A percentile compares a stretch with the other conserved stretches of the same genome.
Conservation (phyloP, 1,140 invertebrate species). For the Eupristina koningsbergeri region DNA sequence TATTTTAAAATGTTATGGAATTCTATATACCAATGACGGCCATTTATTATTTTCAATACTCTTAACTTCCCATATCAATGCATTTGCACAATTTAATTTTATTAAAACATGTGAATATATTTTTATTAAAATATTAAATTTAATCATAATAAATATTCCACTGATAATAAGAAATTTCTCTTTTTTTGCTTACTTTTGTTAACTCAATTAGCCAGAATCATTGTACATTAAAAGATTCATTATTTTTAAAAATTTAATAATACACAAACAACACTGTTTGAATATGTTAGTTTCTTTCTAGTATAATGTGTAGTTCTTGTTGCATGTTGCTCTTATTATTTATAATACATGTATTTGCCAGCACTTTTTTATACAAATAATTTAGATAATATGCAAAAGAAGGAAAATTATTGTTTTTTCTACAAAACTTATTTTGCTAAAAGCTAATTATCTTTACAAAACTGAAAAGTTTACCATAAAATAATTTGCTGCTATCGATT, state of each 20-base stretch:
- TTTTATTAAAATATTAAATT: neutral
- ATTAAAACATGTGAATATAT: neutral
- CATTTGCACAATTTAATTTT: neutral
- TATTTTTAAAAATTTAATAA: neutral
- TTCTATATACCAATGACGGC: neutral
- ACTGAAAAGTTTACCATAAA: no score
- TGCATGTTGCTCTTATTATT: neutral
- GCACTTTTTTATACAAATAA: neutral
- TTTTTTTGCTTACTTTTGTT: neutral
- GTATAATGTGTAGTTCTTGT: neutral
- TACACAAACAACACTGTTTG: neutral
- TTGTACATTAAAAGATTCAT: neutral
- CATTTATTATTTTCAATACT: neutral
- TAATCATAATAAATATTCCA: neutral
- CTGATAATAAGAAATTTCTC: neutral
- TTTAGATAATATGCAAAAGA: neutral
- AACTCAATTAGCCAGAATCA: no score
- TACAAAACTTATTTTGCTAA: no score
- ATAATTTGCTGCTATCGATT: no score
- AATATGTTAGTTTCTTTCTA: neutral
- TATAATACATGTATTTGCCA: neutral
- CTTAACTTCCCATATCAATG: neutral
- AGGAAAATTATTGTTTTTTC: no score
- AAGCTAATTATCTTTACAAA: no score
- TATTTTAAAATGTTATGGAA: neutral